Base-by-base conservation (phyloP, 1,140 invertebrate genomes). In the Brachionus rotundiformis region DNA sequence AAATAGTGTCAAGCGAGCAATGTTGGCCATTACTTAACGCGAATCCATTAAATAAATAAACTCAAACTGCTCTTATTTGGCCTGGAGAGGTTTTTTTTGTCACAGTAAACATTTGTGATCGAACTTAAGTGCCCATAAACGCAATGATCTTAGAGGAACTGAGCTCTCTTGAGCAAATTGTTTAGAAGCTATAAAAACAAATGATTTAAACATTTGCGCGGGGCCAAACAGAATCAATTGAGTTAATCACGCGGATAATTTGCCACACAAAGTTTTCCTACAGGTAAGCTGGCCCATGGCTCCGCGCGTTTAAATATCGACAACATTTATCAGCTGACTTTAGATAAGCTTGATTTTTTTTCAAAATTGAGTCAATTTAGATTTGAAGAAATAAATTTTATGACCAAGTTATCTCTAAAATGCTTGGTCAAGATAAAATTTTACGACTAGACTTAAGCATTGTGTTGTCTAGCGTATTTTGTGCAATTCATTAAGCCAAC, bases 171-270 rank as follows among this genome's bases (percentile, higher is more conserved):
- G 63, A 68, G 16, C 16, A 68, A 68, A 33, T 68, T 68, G 31
- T 33, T 33, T n/a, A 29, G 63, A 68, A 63, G 63, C 63, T 68
- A 68, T 68, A 68, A 68, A 68, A 68, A 68, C 16, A 68, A 68
- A 68, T 68, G 63, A 68, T 36, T 33, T 31, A 39, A 19, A 68
- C 61, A 63, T 63, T 31, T 31, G 27, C 63, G n/a, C n/a, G 31
- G 31, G 31, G 27, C 25, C 11, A 33, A 63, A 63, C 13, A 68
- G 63, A 68, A 68, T 68, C 63, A 68, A 68, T 68, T 68, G 63
- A 68, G 33, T 68, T 68, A 68, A 68, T 68, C 63, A 68, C 63
- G 29, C 63, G 63, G 63, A 68, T 68, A 68, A 68, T 68, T 68
- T 36, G 33, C 63, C 63, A 36, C 25, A 68, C n/a, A 68, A 19